phyloP scores from a whole-genome alignment of 1,140 invertebrate genomes.

The Planococcus citri region DNA sequence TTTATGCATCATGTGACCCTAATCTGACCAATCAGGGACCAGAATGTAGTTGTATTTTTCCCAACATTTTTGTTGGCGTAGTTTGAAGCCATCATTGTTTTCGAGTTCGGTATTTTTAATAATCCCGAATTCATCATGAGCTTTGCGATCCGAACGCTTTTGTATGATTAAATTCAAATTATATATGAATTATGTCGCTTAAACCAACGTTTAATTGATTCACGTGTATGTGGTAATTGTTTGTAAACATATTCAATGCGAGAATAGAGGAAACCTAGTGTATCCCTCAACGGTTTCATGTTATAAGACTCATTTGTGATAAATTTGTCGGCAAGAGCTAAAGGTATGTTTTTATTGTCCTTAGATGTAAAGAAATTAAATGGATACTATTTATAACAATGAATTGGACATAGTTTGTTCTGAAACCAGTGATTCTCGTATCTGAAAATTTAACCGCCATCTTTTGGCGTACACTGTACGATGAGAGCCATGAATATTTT shows the following conservation, averaged over 20 bases:
- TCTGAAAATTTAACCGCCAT: not conserved
- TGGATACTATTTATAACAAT: not conserved
- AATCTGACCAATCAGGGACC: not conserved
- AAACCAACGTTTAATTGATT: not conserved
- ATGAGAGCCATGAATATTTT: not conserved
- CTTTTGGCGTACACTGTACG: not conserved
- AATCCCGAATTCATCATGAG: not conserved
- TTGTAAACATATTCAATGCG: constrained; percentile 7
- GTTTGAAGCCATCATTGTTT: constrained; percentile 3
- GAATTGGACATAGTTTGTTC: not conserved
- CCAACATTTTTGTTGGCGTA: not conserved
- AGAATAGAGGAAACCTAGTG: not conserved
- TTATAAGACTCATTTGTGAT: not conserved
- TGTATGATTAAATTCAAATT: not conserved
- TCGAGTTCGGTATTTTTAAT: not conserved
- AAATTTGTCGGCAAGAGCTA: not conserved
- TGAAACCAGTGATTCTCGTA: not conserved
- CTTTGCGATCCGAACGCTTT: not conserved
- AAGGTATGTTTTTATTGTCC: not conserved
- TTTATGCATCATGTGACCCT: not conserved
- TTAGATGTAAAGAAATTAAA: not conserved
- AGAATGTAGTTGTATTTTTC: constrained; percentile 8
- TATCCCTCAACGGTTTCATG: not conserved
- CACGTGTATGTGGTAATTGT: not conserved
- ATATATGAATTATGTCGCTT: not conserved